Conservation (phyloP, 2,888 invertebrate genomes). For the Clistopyga incitator region DNA sequence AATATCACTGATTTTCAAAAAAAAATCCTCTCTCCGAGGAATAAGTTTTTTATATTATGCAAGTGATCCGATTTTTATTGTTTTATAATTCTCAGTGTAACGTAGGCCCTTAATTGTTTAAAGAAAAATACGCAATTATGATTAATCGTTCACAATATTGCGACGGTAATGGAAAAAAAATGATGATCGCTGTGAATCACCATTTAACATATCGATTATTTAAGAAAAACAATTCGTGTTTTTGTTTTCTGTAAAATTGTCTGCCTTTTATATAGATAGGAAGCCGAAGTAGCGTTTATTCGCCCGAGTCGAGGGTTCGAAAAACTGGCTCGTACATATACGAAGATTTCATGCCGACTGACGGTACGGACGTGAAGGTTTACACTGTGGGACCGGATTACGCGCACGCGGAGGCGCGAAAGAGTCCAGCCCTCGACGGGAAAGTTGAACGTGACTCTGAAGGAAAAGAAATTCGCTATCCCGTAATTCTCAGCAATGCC, state of each 20-base stretch:
- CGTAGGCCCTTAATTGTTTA: background rate
- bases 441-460: conserved; percentile 99
- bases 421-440: conserved; percentile 99
- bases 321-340: conserved; percentile 99
- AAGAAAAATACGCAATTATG: background rate
- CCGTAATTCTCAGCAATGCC: conserved; percentile 98
- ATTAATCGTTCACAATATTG: background rate
- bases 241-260: conserved; percentile 22
- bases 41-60: background rate
- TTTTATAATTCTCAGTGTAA: background rate
- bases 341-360: conserved; percentile 99
- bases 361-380: conserved; percentile 93
- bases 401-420: conserved; percentile 99
- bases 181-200: background rate
- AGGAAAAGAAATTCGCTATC: conserved; percentile 99
- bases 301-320: conserved; percentile 97
- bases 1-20: too few relatives aligned
- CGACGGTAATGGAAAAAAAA: conserved; percentile 6
- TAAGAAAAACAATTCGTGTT: background rate
- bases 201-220: background rate
- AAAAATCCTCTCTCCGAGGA: too few relatives aligned
- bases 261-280: conserved; percentile 91
- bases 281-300: conserved; percentile 99
- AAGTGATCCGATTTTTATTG: background rate
- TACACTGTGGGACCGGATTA: conserved; percentile 99